A percentile compares a stretch with the other conserved stretches of the same genome.
phyloP scores from a whole-genome alignment of 37 sponge, comb jelly and placozoan genomes.

The Diacarnus erythraeanus region DNA sequence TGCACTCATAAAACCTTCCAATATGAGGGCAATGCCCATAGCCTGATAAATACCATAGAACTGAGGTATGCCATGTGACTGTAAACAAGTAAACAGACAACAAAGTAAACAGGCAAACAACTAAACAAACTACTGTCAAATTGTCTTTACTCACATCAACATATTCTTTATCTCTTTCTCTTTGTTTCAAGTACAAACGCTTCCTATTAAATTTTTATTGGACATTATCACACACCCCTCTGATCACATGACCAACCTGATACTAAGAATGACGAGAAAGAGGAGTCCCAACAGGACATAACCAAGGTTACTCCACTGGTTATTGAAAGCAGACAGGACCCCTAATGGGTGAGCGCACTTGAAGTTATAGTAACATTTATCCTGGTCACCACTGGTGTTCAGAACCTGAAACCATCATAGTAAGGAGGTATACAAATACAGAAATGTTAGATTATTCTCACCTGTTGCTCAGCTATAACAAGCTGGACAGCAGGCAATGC shows the following conservation, averaged over 20 bases:
- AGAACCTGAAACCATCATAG: slow-evolving; percentile 45
- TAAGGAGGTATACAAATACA: background rate
- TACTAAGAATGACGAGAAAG: slow-evolving; percentile 59
- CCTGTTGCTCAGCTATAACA: slow-evolving; percentile 62
- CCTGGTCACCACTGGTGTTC: slow-evolving; percentile 84
- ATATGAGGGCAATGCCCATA: slow-evolving; percentile 66
- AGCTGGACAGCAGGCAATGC: slow-evolving; percentile 82
- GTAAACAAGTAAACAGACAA: background rate
- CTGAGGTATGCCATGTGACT: slow-evolving; percentile 79
- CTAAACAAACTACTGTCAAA: background rate
- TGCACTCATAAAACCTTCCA: slow-evolving; percentile 80
- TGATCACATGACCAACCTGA: slow-evolving; percentile 9
- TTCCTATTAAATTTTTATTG: slow-evolving; percentile 10
- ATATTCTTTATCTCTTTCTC: background rate
- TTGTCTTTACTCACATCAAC: slow-evolving; percentile 37
- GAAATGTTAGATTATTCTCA: slow-evolving; percentile 10
- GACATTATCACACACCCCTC: background rate
- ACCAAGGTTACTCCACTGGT: slow-evolving; percentile 90
- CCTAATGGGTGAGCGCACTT: slow-evolving; percentile 84
- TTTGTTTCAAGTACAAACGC: background rate
- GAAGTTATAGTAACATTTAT: slow-evolving; percentile 95
- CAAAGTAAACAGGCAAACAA: background rate
- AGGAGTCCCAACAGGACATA: slow-evolving; percentile 79
- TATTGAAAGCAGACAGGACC: slow-evolving; percentile 69
- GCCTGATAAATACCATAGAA: slow-evolving; percentile 91